Evolutionary conservation across 2,797 vertebrate species (phyloP).

Genomic region (Cyclopterus lumpus): DNA sequence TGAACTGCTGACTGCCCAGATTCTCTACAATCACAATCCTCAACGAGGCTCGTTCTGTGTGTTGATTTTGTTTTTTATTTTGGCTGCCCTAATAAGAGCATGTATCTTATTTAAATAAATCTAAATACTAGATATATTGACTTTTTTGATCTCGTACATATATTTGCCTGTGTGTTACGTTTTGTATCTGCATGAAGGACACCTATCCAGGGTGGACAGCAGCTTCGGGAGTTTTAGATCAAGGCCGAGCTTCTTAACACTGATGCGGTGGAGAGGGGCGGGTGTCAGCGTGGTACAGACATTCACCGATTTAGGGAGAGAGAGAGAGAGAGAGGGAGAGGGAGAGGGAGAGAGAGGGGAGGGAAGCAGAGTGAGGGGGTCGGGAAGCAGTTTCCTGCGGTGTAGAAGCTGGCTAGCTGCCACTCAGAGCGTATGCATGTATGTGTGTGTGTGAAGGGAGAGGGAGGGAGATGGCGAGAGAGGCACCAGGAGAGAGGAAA

Average conservation of each 20-base stretch:
- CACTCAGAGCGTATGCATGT: constrained; percentile 57
- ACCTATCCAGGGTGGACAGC: constrained; percentile 18
- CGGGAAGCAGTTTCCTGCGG: constrained; percentile 83
- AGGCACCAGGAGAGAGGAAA: constrained; percentile 47
- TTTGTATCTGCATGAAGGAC: constrained; percentile 7
- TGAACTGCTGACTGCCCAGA: constrained; percentile 81
- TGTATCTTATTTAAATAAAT: neutral
- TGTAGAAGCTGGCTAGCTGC: constrained; percentile 81
- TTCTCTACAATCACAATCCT: constrained; percentile 67
- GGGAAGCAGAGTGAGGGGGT: constrained; percentile 64
- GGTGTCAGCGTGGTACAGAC: constrained; percentile 28
- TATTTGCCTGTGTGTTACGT: neutral
- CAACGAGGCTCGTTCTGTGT: constrained; percentile 24
- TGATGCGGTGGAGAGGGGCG: constrained; percentile 39
- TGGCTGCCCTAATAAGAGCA: neutral
- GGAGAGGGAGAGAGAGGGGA: constrained; percentile 27
- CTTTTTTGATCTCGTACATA: neutral
- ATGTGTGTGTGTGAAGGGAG: constrained; percentile 42
- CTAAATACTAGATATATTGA: neutral
- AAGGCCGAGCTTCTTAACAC: constrained; percentile 29
- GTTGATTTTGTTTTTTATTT: constrained; percentile 29
- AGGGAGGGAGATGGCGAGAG: constrained; percentile 61
- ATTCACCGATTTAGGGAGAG: constrained; percentile 31
- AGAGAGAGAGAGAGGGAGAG: constrained; percentile 18
- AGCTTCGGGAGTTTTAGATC: constrained; percentile 48